Base-by-base conservation (phyloP, 1,140 invertebrate species). In the Capitella teleta region DNA sequence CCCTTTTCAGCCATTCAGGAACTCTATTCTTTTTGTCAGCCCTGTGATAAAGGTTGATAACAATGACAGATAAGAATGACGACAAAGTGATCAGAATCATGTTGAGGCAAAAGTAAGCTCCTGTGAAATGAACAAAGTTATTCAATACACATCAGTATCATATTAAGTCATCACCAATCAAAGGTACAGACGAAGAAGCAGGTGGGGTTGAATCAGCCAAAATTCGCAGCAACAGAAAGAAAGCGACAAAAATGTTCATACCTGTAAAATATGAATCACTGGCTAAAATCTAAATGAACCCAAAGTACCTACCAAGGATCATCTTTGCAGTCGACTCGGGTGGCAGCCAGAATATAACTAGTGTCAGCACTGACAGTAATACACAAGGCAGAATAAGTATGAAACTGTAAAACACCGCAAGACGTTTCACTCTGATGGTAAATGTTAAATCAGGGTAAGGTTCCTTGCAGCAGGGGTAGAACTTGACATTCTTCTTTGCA, bases 381-480 rank as follows among this genome's bases (percentile, higher is more conserved):
- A 61, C 45, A 42, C 59, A 61, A 3, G 60, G 60, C 26, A 61
- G 47, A 19, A 61, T 52, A 25, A 62, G 47, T 4, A 55, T 42
- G 43, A 57, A 62, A 10, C 36, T 54, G 49, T 61, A 59, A 51
- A 57, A 57, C 25, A 49, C 32, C 0, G 55, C 28, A 1, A 49
- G 37, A 26, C 58, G 24, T 16, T 50, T 41, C 18, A 60, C 44
- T 14, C 43, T 36, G 6, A 59, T 43, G 19, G 50, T 71, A 47
- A 76, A 78, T 1, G 73, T 70, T 10, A 81, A 55, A 52, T 72
- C 71, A 10, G 77, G 66, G 59, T 80, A 82, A 0, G 76, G 70
- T 47, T 81, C 75, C 32, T 55, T 12, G 59, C 78, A 78, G 60
- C 79, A 78, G 28, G 63, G 21, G 58, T 81, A 77, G 49, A 70